A percentile compares a stretch with the other conserved stretches of the same genome.
phyloP scores from a whole-genome alignment of 2,797 vertebrate genomes.

The Crocidura indochinensis region DNA sequence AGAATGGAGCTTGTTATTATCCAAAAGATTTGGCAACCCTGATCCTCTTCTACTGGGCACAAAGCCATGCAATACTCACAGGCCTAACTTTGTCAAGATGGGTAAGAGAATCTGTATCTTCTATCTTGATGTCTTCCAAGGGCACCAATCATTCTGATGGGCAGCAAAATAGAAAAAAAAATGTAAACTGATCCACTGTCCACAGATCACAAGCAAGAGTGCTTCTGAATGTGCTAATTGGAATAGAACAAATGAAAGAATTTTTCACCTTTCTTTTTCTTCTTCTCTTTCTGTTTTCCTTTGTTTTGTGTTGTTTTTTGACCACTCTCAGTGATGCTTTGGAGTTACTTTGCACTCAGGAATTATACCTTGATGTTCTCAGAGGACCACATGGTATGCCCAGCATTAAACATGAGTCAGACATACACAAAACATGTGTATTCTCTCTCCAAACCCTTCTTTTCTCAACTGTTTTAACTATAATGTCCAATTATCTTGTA shows the following conservation, averaged over 20 bases:
- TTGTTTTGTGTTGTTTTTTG: no score
- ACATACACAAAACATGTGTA: no score
- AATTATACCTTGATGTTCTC: no score
- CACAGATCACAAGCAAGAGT: background rate
- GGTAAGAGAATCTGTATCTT: constrained; percentile 80
- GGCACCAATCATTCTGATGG: constrained; percentile 81
- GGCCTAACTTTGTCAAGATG: constrained; percentile 84
- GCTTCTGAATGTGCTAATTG: background rate
- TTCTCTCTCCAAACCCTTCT: background rate
- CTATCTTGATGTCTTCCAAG: constrained; percentile 77
- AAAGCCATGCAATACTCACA: constrained; percentile 87
- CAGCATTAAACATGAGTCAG: no score
- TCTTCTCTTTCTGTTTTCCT: no score
- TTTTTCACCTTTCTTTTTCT: background rate
- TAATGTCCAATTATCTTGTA: background rate
- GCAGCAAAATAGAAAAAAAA: constrained; percentile 68
- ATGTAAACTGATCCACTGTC: constrained; percentile 57
- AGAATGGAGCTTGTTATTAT: constrained; percentile 91
- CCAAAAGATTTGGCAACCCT: constrained; percentile 90
- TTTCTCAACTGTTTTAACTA: constrained; percentile 50
- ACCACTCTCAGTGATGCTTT: no score
- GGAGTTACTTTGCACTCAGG: no score
- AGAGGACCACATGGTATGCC: no score
- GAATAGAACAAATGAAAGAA: background rate
- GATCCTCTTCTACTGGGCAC: constrained; percentile 86